Percentiles rank a stretch among this genome's conserved stretches.
phyloP scores from a whole-genome alignment of 2,797 vertebrate genomes.

The Fundulus diaphanus region DNA sequence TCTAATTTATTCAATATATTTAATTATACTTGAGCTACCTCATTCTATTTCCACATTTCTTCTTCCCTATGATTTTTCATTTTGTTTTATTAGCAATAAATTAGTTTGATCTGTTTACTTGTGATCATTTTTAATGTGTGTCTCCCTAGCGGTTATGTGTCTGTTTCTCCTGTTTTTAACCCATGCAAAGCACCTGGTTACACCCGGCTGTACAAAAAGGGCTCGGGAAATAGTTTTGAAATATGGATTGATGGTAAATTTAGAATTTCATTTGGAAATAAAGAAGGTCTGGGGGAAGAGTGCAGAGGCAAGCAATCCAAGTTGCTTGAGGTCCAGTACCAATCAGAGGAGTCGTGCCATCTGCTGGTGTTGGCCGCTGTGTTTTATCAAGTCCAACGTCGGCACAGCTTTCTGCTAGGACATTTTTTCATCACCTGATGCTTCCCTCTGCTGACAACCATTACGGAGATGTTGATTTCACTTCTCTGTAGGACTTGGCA shows the following conservation, averaged over 20 bases:
- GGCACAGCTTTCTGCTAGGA: not conserved
- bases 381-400: not conserved
- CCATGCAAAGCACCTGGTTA: not conserved
- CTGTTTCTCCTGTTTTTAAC: not conserved
- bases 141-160: too few species aligned
- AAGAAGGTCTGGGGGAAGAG: not conserved
- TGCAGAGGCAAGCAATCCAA: not conserved
- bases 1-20: too few species aligned
- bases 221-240: too few species aligned
- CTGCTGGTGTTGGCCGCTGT: not conserved
- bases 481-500: too few species aligned
- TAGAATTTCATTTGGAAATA: not conserved
- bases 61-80: not conserved
- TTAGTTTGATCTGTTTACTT: not conserved
- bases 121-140: not conserved
- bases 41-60: not conserved
- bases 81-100: not conserved
- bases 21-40: not conserved
- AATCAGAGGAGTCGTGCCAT: too few species aligned
- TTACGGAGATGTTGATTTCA: too few species aligned
- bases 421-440: too few species aligned
- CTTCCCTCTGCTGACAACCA: too few species aligned
- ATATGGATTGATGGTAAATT: not conserved
- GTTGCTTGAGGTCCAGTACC: not conserved
- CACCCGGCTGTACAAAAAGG: not conserved